Evolutionary conservation across 2,113 vertebrate species (phyloP).

Genomic region (Stigmatopora argus): DNA sequence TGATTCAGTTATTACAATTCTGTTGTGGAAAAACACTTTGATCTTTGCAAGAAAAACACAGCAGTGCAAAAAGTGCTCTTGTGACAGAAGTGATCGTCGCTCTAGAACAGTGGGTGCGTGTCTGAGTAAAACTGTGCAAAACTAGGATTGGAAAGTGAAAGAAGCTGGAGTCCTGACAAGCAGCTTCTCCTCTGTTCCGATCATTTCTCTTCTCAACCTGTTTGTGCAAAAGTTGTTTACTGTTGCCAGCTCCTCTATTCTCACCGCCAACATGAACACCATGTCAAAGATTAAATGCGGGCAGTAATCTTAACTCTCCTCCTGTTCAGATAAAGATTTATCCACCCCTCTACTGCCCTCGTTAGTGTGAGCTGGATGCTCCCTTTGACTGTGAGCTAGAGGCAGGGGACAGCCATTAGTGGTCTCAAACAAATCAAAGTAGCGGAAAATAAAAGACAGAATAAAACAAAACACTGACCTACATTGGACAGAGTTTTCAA

Average conservation of each 20-base stretch:
- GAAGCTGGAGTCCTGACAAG: constrained; percentile 50
- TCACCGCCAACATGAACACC: constrained; percentile 18
- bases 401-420: background rate
- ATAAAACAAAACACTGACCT: background rate
- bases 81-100: constrained; percentile 17
- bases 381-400: background rate
- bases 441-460: background rate
- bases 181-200: constrained; percentile 16
- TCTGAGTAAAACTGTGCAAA: background rate
- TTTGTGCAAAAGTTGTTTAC: constrained; percentile 15
- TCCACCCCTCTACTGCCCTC: background rate
- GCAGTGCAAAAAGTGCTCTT: constrained; percentile 24
- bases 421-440: background rate
- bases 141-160: constrained; percentile 42
- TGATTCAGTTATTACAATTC: background rate
- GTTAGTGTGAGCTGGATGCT: background rate
- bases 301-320: background rate
- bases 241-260: constrained; percentile 2
- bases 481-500: background rate
- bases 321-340: background rate
- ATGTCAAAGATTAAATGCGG: background rate
- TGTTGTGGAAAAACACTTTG: constrained; percentile 2
- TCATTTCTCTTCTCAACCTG: constrained; percentile 8
- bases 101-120: constrained; percentile 8
- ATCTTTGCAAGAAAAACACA: constrained; percentile 30